phyloP scores from a whole-genome alignment of 2,797 vertebrate genomes.

The Galago senegalensis region DNA sequence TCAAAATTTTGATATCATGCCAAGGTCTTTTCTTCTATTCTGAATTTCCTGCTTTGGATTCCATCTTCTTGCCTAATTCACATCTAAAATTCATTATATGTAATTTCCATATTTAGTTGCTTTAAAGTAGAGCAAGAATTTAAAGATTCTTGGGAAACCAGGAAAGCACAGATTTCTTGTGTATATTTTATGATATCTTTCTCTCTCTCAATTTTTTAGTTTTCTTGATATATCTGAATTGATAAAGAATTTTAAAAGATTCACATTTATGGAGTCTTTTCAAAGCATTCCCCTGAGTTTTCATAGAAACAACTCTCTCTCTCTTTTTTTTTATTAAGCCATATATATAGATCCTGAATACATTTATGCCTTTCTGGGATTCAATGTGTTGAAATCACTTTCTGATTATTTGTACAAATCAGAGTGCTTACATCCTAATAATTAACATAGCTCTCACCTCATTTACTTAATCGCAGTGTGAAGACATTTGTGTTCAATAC shows the following conservation, averaged over 20 bases:
- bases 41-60: constrained; percentile 33
- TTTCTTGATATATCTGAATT: neutral
- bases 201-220: neutral
- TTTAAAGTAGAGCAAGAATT: neutral
- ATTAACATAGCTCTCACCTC: too few relatives aligned
- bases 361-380: too few relatives aligned
- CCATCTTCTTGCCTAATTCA: neutral
- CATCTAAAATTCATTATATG: constrained; percentile 20
- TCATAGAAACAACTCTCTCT: neutral
- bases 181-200: constrained; percentile 14
- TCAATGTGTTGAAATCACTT: too few relatives aligned
- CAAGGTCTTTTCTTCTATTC: neutral
- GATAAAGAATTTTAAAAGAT: constrained; percentile 13
- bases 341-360: too few relatives aligned
- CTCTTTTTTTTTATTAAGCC: too few relatives aligned
- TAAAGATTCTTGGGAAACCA: neutral
- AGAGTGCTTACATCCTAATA: too few relatives aligned
- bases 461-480: too few relatives aligned
- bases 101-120: neutral
- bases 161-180: neutral
- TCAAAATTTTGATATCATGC: neutral
- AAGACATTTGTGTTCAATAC: too few relatives aligned
- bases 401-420: too few relatives aligned
- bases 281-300: neutral
- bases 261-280: constrained; percentile 38